These are phyloP conservation scores for Sylvilagus bachmani DNA, from an alignment of 2,113 vertebrate genomes.

Conservation along the genomic window DNA sequence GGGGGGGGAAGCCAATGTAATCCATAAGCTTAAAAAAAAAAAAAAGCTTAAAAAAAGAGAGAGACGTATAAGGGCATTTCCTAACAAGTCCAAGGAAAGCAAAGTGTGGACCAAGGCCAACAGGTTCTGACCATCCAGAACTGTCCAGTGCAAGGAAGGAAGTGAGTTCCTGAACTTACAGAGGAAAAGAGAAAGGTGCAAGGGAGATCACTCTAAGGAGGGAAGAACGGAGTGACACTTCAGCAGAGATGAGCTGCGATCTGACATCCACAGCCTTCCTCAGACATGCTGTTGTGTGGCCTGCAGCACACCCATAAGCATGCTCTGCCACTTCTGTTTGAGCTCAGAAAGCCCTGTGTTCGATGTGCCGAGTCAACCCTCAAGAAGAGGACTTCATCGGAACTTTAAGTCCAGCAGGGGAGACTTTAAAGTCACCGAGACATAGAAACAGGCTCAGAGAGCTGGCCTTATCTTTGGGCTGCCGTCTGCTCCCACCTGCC, in stretches of 20 bases:
- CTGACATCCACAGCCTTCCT: rapidly evolving
- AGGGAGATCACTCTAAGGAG: too few relatives aligned
- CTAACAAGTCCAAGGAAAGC: neutral
- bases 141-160: rapidly evolving
- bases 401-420: neutral
- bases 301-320: neutral
- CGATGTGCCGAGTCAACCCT: neutral
- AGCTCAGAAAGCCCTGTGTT: neutral
- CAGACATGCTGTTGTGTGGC: rapidly evolving
- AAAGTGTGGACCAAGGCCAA: too few relatives aligned
- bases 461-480: neutral
- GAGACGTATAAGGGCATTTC: neutral
- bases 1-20: too few relatives aligned
- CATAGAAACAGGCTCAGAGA: neutral
- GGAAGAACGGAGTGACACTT: neutral
- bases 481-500: neutral
- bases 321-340: neutral
- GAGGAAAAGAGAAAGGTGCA: rapidly evolving
- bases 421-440: rapidly evolving
- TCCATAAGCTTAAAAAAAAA: too few relatives aligned
- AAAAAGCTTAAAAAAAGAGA: too few relatives aligned
- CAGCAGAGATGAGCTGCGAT: neutral
- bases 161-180: rapidly evolving
- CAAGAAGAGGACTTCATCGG: neutral
- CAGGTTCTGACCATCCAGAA: too few relatives aligned